Percentiles rank a stretch among this genome's conserved stretches.
Evolutionary conservation across 2,797 vertebrate genomes (phyloP).

Genomic region (Myotis pilosus): DNA sequence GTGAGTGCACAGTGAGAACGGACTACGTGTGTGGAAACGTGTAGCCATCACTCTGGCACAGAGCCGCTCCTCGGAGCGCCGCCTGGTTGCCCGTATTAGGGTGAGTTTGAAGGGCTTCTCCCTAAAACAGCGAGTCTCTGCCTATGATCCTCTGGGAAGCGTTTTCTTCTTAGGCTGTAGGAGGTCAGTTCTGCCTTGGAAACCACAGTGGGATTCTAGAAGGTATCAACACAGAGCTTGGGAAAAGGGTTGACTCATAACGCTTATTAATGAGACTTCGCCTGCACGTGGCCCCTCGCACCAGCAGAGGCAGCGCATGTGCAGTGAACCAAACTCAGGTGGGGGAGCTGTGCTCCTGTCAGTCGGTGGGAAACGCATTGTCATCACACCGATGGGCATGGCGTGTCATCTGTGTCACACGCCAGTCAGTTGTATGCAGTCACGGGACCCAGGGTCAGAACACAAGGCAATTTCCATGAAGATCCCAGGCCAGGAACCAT

Average conservation of each 20-base stretch:
- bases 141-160: neutral
- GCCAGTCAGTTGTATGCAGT: neutral
- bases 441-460: neutral
- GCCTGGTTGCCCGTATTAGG: neutral
- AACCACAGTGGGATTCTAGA: neutral
- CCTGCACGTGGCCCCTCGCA: neutral
- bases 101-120: neutral
- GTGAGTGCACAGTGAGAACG: conserved; percentile 37
- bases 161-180: neutral
- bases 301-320: neutral
- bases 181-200: conserved; percentile 7
- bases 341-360: neutral
- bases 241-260: neutral
- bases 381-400: neutral
- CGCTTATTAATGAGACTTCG: neutral
- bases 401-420: neutral
- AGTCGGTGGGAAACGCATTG: neutral
- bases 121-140: neutral
- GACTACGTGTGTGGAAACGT: neutral
- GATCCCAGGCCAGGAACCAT: conserved; percentile 41
- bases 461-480: neutral
- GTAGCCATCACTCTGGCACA: neutral
- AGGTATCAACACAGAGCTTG: neutral
- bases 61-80: neutral
- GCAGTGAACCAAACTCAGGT: neutral